Evolutionary conservation across 1,140 invertebrate genomes (phyloP).

Genomic region (Musca domestica): DNA sequence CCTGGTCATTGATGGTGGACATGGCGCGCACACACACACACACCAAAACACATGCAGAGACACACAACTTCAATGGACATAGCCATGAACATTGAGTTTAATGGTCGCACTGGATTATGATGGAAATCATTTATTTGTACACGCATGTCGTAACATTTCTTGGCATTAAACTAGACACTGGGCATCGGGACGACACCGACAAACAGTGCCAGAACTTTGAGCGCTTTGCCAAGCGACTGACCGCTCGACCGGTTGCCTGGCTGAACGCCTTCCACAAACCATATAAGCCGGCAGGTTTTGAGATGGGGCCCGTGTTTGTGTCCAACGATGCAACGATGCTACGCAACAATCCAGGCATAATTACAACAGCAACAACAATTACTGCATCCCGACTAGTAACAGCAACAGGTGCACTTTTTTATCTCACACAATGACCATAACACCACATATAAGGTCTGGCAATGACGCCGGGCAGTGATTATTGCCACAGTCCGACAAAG

Average conservation of each 20-base stretch:
- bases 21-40: neutral
- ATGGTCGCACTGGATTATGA: conserved; percentile 17
- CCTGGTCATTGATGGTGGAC: too few species aligned
- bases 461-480: too few species aligned
- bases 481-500: too few species aligned
- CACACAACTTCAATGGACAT: neutral
- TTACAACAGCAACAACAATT: neutral
- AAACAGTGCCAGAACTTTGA: neutral
- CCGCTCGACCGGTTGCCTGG: too few species aligned
- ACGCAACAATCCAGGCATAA: neutral
- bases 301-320: too few species aligned
- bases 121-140: conserved; percentile 22
- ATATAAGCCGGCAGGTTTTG: too few species aligned
- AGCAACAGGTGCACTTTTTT: conserved; percentile 18
- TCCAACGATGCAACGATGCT: neutral
- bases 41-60: neutral
- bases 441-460: too few species aligned
- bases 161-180: neutral
- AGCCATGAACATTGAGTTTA: conserved; percentile 8
- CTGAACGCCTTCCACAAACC: too few species aligned
- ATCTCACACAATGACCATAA: too few species aligned
- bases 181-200: neutral
- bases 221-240: too few species aligned
- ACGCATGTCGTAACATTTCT: conserved; percentile 18
- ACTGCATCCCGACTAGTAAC: neutral